Base-by-base conservation (phyloP, 2,113 vertebrate genomes). In the Plotosus lineatus region DNA sequence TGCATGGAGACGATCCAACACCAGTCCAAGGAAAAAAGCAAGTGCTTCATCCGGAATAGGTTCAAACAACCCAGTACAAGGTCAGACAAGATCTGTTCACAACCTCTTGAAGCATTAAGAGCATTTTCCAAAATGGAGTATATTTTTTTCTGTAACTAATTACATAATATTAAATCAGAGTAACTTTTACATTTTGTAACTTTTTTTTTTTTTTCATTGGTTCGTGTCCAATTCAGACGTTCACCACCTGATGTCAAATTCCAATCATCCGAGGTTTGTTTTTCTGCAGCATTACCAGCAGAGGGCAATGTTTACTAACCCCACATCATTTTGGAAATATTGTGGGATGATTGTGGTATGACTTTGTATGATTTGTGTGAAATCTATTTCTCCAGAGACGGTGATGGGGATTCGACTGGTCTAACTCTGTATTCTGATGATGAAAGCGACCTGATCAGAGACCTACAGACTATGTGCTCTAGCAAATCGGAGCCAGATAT, bases 401-500 rank as follows among this genome's bases (percentile, higher is more conserved):
- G 23, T 63, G 82, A 73, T 7, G 89, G 89, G 65, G 87, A 89
- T 51, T 63, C 86, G 0, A 75, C 51, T 0, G 84, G 83, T 76
- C 87, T 97, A 74, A 94, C 92, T 48, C 87, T 95, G 72, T 94
- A 92, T 88, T 96, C 94, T 7, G 96, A 97, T 56, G 96, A 97
- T 77, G 96, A 97, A 86, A 92, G 92, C 0, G 96, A 98, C 88
- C 89, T 98, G 83, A 95, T 98, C 84, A 90, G 92, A 87, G 95
- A 98, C 86, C 94, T 98, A 83, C 95, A 96, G 90, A 95, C 94
- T 60, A 92, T 99, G 95, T 97, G 96, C 92, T 97, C 94, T 91
- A 98, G 97, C 93, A 95, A 94, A 90, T 98, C 97, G 0, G 97
- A 98, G 90, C 96, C 97, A 69, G 97, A 98, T 86, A 97, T 98